These are phyloP conservation scores for Acinonyx jubatus DNA, from an alignment of 2,113 vertebrate genomes.

Conservation along the genomic window DNA sequence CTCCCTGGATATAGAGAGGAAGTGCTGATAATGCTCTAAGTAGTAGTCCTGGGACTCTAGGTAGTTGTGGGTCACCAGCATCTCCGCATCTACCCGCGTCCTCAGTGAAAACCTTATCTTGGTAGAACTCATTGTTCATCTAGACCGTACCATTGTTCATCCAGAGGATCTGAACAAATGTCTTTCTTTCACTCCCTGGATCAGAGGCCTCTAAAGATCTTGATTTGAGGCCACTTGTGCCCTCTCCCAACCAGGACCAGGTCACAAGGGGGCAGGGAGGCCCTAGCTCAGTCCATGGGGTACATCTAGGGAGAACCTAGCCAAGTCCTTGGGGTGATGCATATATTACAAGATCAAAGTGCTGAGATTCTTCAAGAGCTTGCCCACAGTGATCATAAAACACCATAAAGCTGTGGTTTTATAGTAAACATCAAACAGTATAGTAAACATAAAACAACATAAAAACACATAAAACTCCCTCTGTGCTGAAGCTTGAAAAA, in stretches of 20 bases:
- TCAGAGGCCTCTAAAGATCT: not conserved
- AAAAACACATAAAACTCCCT: not conserved
- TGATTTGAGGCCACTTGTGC: not conserved
- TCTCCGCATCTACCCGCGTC: not conserved
- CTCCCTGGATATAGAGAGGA: not conserved
- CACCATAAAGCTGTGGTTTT: not conserved
- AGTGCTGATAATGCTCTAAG: rapidly evolving
- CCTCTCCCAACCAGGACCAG: not conserved
- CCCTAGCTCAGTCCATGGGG: not conserved
- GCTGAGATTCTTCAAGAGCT: not conserved
- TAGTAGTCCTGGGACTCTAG: not conserved
- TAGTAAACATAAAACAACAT: not conserved
- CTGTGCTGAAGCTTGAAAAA: not conserved
- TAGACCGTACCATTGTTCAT: not conserved
- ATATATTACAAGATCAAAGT: not conserved
- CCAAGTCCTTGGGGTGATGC: not conserved
- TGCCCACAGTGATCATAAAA: not conserved
- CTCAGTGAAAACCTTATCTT: not conserved
- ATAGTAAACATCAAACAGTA: not conserved
- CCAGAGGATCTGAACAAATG: not conserved
- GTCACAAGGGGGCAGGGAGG: not conserved
- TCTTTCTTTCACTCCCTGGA: not conserved
- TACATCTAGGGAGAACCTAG: not conserved
- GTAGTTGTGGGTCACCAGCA: not conserved
- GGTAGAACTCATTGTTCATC: not conserved